phyloP scores from a whole-genome alignment of 2,113 vertebrate genomes.

The Oryzias curvinotus region DNA sequence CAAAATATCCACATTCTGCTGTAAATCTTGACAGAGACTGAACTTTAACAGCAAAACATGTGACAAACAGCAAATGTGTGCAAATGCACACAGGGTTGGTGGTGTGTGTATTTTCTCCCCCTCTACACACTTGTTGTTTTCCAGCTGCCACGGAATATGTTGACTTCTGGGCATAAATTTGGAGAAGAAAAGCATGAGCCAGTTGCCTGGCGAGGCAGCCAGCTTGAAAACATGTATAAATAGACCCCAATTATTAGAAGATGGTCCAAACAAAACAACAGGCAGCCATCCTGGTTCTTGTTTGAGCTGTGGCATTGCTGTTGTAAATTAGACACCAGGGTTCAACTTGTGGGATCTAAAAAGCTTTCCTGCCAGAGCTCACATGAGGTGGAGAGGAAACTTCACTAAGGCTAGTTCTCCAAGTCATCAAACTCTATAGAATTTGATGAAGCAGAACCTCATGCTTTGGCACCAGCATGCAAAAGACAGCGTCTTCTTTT shows the following conservation, averaged over 20 bases:
- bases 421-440: background rate
- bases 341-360: slow-evolving; percentile 25
- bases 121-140: slow-evolving; percentile 7
- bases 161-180: slow-evolving; percentile 23
- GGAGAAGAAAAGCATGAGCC: slow-evolving; percentile 15
- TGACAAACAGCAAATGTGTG: no score
- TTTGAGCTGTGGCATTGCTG: slow-evolving; percentile 32
- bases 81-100: background rate
- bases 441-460: background rate
- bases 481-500: background rate
- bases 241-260: slow-evolving; percentile 43
- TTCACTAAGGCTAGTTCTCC: background rate
- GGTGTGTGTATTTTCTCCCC: background rate
- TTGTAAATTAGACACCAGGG: slow-evolving; percentile 46
- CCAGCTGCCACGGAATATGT: slow-evolving; percentile 1
- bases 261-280: slow-evolving; percentile 28
- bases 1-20: no score
- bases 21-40: no score
- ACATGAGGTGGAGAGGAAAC: slow-evolving; percentile 26
- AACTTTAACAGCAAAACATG: no score
- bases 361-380: slow-evolving; percentile 19
- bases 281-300: slow-evolving; percentile 48
- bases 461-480: background rate
- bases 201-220: slow-evolving; percentile 14
- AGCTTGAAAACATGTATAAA: slow-evolving; percentile 39